Evolutionary conservation across 2,888 invertebrate species (phyloP).

Genomic region (Andrena marginata): DNA sequence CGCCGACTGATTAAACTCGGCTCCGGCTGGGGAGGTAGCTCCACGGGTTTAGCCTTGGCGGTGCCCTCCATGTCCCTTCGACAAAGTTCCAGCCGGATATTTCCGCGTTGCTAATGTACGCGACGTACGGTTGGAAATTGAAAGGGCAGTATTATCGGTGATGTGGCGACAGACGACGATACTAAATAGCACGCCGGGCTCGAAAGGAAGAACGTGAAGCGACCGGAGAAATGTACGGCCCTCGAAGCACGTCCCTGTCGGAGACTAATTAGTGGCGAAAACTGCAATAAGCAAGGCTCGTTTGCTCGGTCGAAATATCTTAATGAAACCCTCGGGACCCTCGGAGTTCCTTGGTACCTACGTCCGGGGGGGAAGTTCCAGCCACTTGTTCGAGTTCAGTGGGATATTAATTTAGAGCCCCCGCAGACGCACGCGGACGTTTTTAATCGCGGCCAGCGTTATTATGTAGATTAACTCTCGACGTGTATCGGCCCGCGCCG

Average conservation of each 20-base stretch:
- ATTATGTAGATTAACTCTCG: conserved; percentile 52
- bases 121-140: not conserved
- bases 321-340: conserved; percentile 73
- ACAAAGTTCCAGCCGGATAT: not conserved
- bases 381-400: conserved; percentile 66
- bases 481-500: conserved; percentile 5
- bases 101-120: not conserved
- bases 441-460: conserved; percentile 64
- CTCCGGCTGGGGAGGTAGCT: conserved; percentile 23
- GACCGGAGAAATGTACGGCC: conserved; percentile 56
- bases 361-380: conserved; percentile 50
- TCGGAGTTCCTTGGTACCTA: conserved; percentile 56
- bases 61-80: not conserved
- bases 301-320: conserved; percentile 69
- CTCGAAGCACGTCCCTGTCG: conserved; percentile 48
- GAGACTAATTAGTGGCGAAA: conserved; percentile 75
- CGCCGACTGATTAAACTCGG: conserved; percentile 71
- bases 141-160: not conserved
- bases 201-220: not conserved
- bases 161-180: conserved; percentile 7
- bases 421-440: conserved; percentile 52
- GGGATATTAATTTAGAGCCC: conserved; percentile 71
- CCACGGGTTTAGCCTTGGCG: conserved; percentile 22
- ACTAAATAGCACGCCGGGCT: not conserved
- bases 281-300: conserved; percentile 71